Percentiles rank a stretch among this genome's conserved stretches.
Conservation (phyloP, 2,888 invertebrate species). For the Sphinx pinastri region DNA sequence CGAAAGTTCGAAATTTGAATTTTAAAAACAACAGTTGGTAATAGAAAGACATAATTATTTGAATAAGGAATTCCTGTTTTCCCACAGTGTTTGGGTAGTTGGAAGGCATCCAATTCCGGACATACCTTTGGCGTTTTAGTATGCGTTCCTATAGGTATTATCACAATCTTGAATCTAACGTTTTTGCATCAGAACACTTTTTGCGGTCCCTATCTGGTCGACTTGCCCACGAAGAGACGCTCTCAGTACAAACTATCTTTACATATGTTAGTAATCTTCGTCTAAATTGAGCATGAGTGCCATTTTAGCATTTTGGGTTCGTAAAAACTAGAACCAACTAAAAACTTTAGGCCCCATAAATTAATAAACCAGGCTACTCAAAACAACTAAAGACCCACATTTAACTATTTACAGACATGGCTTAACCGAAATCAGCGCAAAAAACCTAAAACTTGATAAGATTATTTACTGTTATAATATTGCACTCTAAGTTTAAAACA, state of each 20-base stretch:
- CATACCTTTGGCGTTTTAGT: background rate
- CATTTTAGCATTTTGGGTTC: too few relatives aligned
- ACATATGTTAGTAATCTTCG: too few relatives aligned
- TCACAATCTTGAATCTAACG: background rate
- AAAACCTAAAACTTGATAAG: too few relatives aligned
- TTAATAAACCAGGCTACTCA: too few relatives aligned
- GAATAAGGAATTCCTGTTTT: background rate
- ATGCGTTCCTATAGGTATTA: background rate
- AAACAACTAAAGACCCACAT: too few relatives aligned
- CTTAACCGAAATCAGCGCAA: too few relatives aligned
- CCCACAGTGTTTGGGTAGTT: background rate
- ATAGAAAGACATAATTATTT: background rate
- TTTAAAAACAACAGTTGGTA: slow-evolving; percentile 8
- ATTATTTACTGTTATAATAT: too few relatives aligned
- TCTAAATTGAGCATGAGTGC: too few relatives aligned
- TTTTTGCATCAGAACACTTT: slow-evolving; percentile 10
- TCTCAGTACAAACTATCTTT: too few relatives aligned
- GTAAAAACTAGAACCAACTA: too few relatives aligned
- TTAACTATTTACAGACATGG: too few relatives aligned
- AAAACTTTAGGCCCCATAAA: too few relatives aligned
- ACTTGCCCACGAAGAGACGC: background rate
- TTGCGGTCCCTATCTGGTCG: background rate
- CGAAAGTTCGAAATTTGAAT: slow-evolving; percentile 10
- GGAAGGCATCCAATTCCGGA: slow-evolving; percentile 5
- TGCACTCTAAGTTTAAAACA: background rate